phyloP scores from a whole-genome alignment of 2,113 vertebrate genomes.

The Passer montanus region DNA sequence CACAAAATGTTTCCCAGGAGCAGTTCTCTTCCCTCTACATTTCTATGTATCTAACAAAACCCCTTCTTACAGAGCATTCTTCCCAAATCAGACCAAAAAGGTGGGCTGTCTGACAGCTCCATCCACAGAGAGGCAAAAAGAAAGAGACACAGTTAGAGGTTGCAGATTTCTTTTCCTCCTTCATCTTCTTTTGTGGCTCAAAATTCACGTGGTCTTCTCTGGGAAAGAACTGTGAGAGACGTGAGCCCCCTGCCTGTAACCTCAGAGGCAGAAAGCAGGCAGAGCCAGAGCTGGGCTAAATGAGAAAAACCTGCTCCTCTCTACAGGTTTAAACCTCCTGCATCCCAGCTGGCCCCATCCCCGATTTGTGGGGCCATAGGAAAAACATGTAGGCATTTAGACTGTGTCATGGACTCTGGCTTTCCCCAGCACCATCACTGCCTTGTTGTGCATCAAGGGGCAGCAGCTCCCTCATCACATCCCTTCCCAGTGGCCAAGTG shows the following conservation, averaged over 20 bases:
- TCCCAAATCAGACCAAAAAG: not conserved
- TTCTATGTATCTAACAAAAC: not conserved
- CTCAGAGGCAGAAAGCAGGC: not conserved
- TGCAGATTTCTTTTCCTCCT: not conserved
- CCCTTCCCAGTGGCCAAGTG: accelerated
- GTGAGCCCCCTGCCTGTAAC: not conserved
- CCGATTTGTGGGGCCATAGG: not conserved
- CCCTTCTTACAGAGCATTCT: not conserved
- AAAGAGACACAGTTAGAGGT: not conserved
- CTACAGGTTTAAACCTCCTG: not conserved
- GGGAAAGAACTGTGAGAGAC: not conserved
- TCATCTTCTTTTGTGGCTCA: not conserved
- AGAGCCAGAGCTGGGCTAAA: not conserved
- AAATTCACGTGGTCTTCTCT: not conserved
- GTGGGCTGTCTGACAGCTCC: accelerated
- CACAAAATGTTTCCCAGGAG: accelerated
- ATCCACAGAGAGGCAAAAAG: not conserved
- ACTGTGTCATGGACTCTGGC: not conserved
- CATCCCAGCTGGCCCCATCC: not conserved
- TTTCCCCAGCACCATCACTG: not conserved
- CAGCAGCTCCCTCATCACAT: not conserved
- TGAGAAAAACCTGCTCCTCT: not conserved
- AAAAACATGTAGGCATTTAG: not conserved
- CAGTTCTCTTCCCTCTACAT: not conserved
- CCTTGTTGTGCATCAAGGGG: accelerated